Percentiles rank a stretch among this genome's conserved stretches.
phyloP scores from a whole-genome alignment of 2,888 invertebrate genomes.

The Tiliacea aurago region DNA sequence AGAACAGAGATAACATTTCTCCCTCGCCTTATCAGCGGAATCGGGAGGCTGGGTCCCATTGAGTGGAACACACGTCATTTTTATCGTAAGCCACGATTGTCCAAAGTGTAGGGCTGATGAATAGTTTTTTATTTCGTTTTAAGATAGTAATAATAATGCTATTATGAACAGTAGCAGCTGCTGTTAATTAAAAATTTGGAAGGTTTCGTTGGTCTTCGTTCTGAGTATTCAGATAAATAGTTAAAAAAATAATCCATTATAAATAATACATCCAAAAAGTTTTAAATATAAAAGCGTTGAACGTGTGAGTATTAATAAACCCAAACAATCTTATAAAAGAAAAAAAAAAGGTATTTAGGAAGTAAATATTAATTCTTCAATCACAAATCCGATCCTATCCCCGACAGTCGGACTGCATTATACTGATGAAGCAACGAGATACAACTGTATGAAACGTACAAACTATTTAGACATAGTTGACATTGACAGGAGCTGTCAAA shows the following conservation, averaged over 20 bases:
- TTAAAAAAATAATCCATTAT: too few species aligned
- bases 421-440: slow-evolving; percentile 56
- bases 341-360: neutral
- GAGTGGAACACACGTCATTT: slow-evolving; percentile 73
- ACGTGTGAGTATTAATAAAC: neutral
- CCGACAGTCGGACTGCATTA: slow-evolving; percentile 31
- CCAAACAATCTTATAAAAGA: neutral
- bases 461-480: slow-evolving; percentile 67
- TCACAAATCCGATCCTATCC: slow-evolving; percentile 18
- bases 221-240: too few species aligned
- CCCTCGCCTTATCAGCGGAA: slow-evolving; percentile 76
- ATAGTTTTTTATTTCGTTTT: slow-evolving; percentile 64
- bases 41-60: slow-evolving; percentile 75
- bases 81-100: slow-evolving; percentile 69
- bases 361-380: slow-evolving; percentile 32
- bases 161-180: slow-evolving; percentile 58
- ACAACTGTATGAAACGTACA: slow-evolving; percentile 39
- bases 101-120: slow-evolving; percentile 59
- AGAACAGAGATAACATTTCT: slow-evolving; percentile 79
- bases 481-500: slow-evolving; percentile 85
- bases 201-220: neutral
- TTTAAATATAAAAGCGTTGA: neutral
- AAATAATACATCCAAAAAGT: too few species aligned
- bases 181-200: neutral
- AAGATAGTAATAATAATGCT: slow-evolving; percentile 15